Base-by-base conservation (phyloP, 2,888 invertebrate species). In the Ophraella communa region DNA sequence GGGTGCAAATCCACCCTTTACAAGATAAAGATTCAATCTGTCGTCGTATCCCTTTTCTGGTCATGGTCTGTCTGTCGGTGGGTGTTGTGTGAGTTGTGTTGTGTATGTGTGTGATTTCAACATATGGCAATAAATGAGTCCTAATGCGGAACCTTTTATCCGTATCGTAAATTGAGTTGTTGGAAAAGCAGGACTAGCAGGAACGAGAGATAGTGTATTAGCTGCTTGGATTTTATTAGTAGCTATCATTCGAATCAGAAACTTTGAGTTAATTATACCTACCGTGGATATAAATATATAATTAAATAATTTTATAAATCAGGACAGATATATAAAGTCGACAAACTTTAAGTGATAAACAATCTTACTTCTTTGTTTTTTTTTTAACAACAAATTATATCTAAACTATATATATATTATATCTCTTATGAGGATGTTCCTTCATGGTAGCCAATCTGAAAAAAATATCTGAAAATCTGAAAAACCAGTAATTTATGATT, bases 21-120 rank as follows among this genome's bases (percentile, higher is more conserved):
- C 74, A 76, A 76, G 76, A 77, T 77, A 78, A 78, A 77, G 77
- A 78, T 78, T 78, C 76, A 77, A 78, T 78, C 77, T 76, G 76
- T 78, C 76, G 74, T 75, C 74, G 71, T 69, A 69, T 68, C 70
- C 72, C 70, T 51, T 65, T 68, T 73, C 65, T 67, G 73, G 74
- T 72, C 73, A 72, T 70, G 71, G 70, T 63, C 57, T 63, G 70
- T 63, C 57, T 63, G 49, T 51, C 65, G 65, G 60, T 57, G 62
- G 72, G 69, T 62, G 61, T 65, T 61, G 65, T 55, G 39, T 20
- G 30, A 10, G 30, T 11, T 30, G 8, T 30, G 11, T 30, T 30
- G 11, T 30, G 30, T 23, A 21, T 35, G 63, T 70, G 72, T 71
- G 70, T 64, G 71, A 69, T 70, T 67, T 64, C 62, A 62, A 71